These are phyloP conservation scores for Phaenicophaeus curvirostris DNA, from an alignment of 2,797 vertebrate genomes.

Conservation along the genomic window DNA sequence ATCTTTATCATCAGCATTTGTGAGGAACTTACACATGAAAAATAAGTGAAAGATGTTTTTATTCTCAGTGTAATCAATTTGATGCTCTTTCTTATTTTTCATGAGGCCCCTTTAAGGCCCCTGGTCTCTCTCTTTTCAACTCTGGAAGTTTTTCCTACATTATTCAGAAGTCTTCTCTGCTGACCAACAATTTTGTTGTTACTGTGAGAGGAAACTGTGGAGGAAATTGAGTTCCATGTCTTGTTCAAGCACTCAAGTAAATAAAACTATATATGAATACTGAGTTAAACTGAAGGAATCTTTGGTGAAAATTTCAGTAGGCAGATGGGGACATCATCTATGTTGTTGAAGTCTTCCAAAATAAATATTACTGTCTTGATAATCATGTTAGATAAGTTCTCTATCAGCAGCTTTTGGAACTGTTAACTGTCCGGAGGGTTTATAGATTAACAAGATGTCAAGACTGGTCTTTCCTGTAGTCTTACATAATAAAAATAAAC, in stretches of 20 bases:
- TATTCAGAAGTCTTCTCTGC: not conserved
- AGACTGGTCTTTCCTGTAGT: conserved; percentile 28
- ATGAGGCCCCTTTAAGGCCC: not conserved
- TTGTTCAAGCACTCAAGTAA: not conserved
- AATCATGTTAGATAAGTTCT: conserved; percentile 39
- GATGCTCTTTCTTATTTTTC: not conserved
- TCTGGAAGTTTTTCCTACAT: not conserved
- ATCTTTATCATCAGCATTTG: not conserved
- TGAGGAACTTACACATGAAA: not conserved
- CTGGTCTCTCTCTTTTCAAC: not conserved
- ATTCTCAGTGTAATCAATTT: not conserved
- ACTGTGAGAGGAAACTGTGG: not conserved
- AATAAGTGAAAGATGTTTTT: not conserved
- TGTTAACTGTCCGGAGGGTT: not conserved
- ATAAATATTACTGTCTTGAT: conserved; percentile 29
- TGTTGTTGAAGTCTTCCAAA: not conserved
- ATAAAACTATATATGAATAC: not conserved
- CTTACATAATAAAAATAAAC: conserved; percentile 23
- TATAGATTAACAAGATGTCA: conserved; percentile 46
- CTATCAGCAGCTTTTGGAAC: conserved; percentile 21
- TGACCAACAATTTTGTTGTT: not conserved
- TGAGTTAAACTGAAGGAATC: not conserved
- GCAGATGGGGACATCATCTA: not conserved
- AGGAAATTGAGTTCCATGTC: not conserved
- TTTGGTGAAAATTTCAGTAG: not conserved